phyloP scores from a whole-genome alignment of 2,797 vertebrate species.

The Brachyrhaphis roseni region DNA sequence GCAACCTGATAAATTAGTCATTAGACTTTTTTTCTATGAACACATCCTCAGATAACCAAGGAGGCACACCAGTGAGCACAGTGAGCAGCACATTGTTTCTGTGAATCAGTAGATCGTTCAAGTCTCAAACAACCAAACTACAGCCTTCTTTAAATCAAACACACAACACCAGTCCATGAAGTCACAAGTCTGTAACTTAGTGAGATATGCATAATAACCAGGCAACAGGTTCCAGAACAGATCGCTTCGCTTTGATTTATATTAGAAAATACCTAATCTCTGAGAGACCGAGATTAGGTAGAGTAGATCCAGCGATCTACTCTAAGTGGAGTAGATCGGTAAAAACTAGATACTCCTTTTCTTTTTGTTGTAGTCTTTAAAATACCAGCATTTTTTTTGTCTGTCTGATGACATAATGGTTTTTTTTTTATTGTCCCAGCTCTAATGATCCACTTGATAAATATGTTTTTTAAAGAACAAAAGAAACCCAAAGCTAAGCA shows the following conservation, averaged over 20 bases:
- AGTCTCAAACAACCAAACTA: neutral
- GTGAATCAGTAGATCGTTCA: neutral
- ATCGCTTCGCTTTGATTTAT: neutral
- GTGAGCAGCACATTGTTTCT: neutral
- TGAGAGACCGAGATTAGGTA: neutral
- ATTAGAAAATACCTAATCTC: neutral
- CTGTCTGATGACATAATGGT: neutral
- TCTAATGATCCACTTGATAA: neutral
- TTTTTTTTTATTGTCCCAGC: neutral
- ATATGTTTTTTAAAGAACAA: neutral
- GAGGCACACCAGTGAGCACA: neutral
- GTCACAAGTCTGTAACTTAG: neutral
- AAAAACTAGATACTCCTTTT: neutral
- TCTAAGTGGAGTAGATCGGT: neutral
- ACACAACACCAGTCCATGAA: too few relatives aligned
- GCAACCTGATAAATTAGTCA: neutral
- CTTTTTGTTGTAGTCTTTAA: too few relatives aligned
- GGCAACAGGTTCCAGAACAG: neutral
- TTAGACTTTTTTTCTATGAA: neutral
- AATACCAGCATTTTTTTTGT: neutral
- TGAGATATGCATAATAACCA: neutral
- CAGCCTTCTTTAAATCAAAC: neutral
- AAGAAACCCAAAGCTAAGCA: neutral
- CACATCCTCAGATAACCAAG: neutral
- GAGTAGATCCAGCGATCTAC: too few relatives aligned